Evolutionary conservation across 2,888 invertebrate species (phyloP).

Genomic region (Camponotus fellah): DNA sequence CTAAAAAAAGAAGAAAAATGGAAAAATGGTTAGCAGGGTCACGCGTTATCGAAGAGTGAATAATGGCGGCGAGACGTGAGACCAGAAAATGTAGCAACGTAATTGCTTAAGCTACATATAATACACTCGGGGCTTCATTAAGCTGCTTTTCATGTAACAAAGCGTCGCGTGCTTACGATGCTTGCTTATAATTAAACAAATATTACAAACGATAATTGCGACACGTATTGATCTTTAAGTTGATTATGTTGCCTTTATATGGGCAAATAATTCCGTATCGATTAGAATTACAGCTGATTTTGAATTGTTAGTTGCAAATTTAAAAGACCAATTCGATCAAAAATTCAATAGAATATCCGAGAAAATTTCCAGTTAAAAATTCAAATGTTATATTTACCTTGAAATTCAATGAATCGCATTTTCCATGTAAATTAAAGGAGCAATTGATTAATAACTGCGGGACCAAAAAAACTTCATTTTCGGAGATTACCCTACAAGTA

Average conservation of each 20-base stretch:
- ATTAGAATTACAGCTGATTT: conserved; percentile 32
- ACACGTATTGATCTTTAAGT: conserved; percentile 34
- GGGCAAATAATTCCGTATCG: neutral
- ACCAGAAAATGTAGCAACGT: conserved; percentile 58
- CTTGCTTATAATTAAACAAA: conserved; percentile 52
- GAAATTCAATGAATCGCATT: neutral
- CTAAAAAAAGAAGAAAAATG: conserved; percentile 14
- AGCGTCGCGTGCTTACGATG: conserved; percentile 72
- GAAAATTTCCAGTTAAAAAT: conserved; percentile 20
- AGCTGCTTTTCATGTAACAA: conserved; percentile 83
- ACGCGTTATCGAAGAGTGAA: conserved; percentile 43
- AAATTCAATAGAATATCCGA: conserved; percentile 48
- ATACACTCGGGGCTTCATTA: conserved; percentile 80
- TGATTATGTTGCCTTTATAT: conserved; percentile 39
- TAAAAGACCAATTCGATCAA: conserved; percentile 51
- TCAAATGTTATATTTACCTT: neutral
- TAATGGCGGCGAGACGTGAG: conserved; percentile 22
- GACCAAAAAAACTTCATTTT: neutral
- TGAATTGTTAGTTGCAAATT: neutral
- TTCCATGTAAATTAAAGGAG: neutral
- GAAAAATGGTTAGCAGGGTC: conserved; percentile 27
- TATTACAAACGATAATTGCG: conserved; percentile 38
- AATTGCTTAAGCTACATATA: conserved; percentile 70
- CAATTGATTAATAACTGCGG: neutral
- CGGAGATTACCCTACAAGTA: neutral